A percentile compares a stretch with the other conserved stretches of the same genome.
phyloP scores from a whole-genome alignment of 2,888 invertebrate genomes.

The Tridacna crocea region DNA sequence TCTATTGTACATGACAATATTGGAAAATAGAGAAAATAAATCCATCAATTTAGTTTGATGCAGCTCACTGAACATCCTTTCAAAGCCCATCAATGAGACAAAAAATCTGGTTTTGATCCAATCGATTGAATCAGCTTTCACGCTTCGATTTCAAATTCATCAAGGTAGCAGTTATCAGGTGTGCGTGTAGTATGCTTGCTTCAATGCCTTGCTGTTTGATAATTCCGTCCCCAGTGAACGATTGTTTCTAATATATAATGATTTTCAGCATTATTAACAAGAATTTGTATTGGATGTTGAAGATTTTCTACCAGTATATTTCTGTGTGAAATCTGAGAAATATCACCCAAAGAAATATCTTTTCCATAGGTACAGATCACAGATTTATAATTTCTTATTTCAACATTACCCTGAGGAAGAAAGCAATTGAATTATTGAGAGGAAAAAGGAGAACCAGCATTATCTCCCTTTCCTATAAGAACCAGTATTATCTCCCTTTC shows the following conservation, averaged over 20 bases:
- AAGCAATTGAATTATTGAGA: too few species aligned
- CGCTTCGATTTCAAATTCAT: slow-evolving; percentile 28
- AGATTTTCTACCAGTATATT: too few species aligned
- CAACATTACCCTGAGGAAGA: too few species aligned
- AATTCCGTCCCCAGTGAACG: slow-evolving; percentile 8
- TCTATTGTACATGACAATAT: slow-evolving; percentile 16
- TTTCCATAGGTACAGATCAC: too few species aligned
- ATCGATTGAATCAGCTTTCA: slow-evolving; percentile 29
- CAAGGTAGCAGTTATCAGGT: slow-evolving; percentile 13
- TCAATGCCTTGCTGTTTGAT: slow-evolving; percentile 20
- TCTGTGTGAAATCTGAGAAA: too few species aligned
- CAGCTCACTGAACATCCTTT: slow-evolving; percentile 32
- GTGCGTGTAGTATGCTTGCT: slow-evolving; percentile 13
- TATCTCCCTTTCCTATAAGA: too few species aligned
- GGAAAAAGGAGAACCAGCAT: too few species aligned
- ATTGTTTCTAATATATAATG: slow-evolving; percentile 23
- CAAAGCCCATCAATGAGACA: slow-evolving; percentile 29
- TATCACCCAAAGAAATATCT: too few species aligned
- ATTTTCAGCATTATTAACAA: slow-evolving; percentile 3
- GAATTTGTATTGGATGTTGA: not conserved
- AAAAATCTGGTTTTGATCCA: slow-evolving; percentile 27
- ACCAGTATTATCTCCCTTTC: too few species aligned
- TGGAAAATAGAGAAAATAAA: slow-evolving; percentile 33
- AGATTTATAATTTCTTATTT: too few species aligned
- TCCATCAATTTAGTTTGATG: slow-evolving; percentile 37